Percentiles rank a stretch among this genome's conserved stretches.
phyloP scores from a whole-genome alignment of 2,113 vertebrate genomes.

The Tragelaphus scriptus region DNA sequence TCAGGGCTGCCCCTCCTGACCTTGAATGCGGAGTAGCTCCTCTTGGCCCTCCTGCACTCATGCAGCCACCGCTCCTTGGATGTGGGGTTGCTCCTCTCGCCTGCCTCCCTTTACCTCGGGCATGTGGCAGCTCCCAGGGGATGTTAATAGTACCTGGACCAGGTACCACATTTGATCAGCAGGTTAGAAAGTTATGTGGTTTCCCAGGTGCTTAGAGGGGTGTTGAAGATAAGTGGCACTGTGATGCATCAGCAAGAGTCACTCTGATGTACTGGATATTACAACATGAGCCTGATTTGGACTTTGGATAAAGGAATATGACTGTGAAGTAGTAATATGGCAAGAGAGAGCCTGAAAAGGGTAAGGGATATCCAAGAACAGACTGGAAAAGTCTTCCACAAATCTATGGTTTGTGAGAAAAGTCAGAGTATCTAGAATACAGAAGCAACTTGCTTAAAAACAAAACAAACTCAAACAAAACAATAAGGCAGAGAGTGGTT shows the following conservation, averaged over 20 bases:
- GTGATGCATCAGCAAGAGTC: background rate
- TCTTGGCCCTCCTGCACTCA: too few relatives aligned
- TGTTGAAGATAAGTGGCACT: background rate
- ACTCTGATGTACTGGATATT: background rate
- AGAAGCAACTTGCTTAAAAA: background rate
- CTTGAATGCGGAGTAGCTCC: too few relatives aligned
- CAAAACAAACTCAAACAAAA: background rate
- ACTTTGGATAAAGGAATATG: background rate
- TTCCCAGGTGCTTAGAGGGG: background rate
- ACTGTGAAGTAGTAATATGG: background rate
- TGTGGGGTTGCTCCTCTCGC: too few relatives aligned
- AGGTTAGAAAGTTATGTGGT: background rate
- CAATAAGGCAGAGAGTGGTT: background rate
- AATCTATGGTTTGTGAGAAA: background rate
- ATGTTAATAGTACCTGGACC: background rate
- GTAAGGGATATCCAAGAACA: background rate
- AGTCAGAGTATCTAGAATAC: background rate
- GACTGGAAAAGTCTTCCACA: background rate
- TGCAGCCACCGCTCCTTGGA: fast-evolving
- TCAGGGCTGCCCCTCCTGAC: fast-evolving
- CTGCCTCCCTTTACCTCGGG: too few relatives aligned
- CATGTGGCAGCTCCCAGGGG: background rate
- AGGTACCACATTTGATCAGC: background rate
- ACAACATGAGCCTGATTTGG: background rate
- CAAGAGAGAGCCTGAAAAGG: background rate